These are phyloP conservation scores for Melanostoma scalare DNA, from an alignment of 2,888 invertebrate species.

Conservation along the genomic window DNA sequence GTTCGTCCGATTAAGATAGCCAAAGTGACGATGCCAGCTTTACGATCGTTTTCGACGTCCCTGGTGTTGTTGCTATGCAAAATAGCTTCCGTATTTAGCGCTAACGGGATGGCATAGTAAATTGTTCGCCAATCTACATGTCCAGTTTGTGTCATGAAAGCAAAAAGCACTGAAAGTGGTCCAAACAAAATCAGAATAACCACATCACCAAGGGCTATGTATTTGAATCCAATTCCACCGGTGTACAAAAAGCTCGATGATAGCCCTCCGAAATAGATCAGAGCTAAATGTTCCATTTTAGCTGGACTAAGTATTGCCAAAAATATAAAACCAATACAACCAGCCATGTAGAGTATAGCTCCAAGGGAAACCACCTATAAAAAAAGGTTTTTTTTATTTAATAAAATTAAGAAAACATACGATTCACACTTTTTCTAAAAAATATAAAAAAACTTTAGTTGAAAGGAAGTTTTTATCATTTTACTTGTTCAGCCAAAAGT, in stretches of 20 bases:
- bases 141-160: conserved; percentile 96
- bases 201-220: conserved; percentile 96
- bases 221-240: conserved; percentile 97
- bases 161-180: conserved; percentile 95
- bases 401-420: too few species aligned
- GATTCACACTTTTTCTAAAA: too few species aligned
- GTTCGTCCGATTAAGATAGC: conserved; percentile 96
- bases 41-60: conserved; percentile 93
- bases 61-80: conserved; percentile 97
- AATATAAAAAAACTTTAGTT: too few species aligned
- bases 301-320: conserved; percentile 92
- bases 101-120: conserved; percentile 96
- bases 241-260: conserved; percentile 98
- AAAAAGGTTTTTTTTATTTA: background rate
- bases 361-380: conserved; percentile 93
- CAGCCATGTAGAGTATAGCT: conserved; percentile 92
- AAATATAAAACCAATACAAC: conserved; percentile 91
- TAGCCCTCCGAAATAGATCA: conserved; percentile 96
- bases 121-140: conserved; percentile 94
- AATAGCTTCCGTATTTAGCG: conserved; percentile 96
- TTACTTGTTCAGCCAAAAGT: too few species aligned
- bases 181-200: conserved; percentile 96
- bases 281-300: conserved; percentile 95
- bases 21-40: conserved; percentile 95
- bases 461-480: too few species aligned